Conservation (phyloP, 2,797 vertebrate species). For the Ctenopoma multispine region DNA sequence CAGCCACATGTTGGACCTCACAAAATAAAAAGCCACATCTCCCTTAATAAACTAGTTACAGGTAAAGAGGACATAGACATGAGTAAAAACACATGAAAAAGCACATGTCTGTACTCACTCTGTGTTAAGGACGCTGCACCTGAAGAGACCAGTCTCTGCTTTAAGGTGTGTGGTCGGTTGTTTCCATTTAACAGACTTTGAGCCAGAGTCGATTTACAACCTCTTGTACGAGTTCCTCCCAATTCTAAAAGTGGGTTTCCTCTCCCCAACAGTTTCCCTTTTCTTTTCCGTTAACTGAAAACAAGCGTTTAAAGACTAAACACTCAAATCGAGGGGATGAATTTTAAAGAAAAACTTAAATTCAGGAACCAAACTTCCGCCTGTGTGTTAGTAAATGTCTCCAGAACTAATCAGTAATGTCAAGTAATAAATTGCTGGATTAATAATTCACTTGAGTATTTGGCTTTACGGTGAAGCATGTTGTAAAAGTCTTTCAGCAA, state of each 20-base stretch:
- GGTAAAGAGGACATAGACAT: not conserved
- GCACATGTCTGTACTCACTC: constrained; percentile 14
- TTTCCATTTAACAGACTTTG: constrained; percentile 23
- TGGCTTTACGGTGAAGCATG: not conserved
- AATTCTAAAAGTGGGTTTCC: not conserved
- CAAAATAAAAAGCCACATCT: not conserved
- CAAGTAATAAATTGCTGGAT: constrained; percentile 10
- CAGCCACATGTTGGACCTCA: constrained; percentile 71
- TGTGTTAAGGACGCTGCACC: not conserved
- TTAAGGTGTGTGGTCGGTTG: no score
- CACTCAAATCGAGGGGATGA: not conserved
- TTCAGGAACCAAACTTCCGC: not conserved
- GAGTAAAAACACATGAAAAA: no score
- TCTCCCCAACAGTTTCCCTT: constrained; percentile 6
- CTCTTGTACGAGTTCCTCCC: constrained; percentile 4
- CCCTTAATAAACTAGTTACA: not conserved
- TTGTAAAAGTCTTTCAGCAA: not conserved
- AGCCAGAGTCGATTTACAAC: constrained; percentile 18
- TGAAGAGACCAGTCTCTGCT: not conserved
- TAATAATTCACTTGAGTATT: constrained; percentile 10
- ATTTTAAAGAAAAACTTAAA: no score
- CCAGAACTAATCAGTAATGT: not conserved
- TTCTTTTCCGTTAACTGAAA: constrained; percentile 10
- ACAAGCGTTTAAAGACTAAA: not conserved
- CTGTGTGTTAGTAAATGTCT: not conserved